Percentiles rank a stretch among this genome's conserved stretches.
Conservation (phyloP, 2,797 vertebrate species). For the Epinephelus malabaricus region DNA sequence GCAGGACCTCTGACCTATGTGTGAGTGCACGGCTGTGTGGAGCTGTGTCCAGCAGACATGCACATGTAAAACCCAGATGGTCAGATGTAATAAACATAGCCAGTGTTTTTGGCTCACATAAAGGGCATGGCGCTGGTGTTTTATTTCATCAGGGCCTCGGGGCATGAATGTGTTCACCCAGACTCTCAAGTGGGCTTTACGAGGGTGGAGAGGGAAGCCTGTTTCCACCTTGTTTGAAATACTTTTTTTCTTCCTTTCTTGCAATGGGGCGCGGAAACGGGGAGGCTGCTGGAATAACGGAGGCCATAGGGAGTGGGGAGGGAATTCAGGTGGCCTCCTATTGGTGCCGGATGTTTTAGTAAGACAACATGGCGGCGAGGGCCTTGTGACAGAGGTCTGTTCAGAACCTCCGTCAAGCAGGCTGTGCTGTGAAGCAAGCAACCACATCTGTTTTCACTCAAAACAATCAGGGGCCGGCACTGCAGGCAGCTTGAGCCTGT, state of each 20-base stretch:
- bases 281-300: slow-evolving; percentile 54
- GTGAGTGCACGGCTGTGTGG: slow-evolving; percentile 44
- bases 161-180: slow-evolving; percentile 73
- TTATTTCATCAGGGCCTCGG: slow-evolving; percentile 77
- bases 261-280: slow-evolving; percentile 33
- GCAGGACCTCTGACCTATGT: slow-evolving; percentile 68
- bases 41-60: slow-evolving; percentile 71
- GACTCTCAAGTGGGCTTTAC: slow-evolving; percentile 72
- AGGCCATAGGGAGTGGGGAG: slow-evolving; percentile 39
- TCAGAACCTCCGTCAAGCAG: slow-evolving; percentile 61
- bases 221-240: slow-evolving; percentile 77
- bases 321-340: slow-evolving; percentile 71
- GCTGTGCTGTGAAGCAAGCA: slow-evolving; percentile 64
- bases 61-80: slow-evolving; percentile 81
- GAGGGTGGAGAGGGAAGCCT: slow-evolving; percentile 56
- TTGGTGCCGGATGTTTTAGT: slow-evolving; percentile 83
- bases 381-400: slow-evolving; percentile 74
- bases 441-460: slow-evolving; percentile 90
- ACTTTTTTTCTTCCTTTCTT: slow-evolving; percentile 39
- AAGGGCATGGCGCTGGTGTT: slow-evolving; percentile 76
- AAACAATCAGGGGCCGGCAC: slow-evolving; percentile 85
- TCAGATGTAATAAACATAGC: slow-evolving; percentile 82
- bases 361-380: slow-evolving; percentile 76
- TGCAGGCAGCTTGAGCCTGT: slow-evolving; percentile 82
- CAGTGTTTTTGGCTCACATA: slow-evolving; percentile 70